Evolutionary conservation across 2,888 invertebrate genomes (phyloP).

Genomic region (Tuberolachnus salignus): DNA sequence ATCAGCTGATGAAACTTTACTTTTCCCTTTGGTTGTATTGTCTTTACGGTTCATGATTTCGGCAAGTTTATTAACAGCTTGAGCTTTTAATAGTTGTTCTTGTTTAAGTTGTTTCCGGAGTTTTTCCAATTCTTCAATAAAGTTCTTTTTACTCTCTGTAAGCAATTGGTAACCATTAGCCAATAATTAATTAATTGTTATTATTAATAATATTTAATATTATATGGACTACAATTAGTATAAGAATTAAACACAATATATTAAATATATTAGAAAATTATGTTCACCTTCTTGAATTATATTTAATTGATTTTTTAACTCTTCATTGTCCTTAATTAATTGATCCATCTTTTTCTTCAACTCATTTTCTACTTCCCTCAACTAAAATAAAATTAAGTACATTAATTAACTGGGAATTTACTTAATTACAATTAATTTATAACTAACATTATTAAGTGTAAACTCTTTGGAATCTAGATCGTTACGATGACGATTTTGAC

Average conservation of each 20-base stretch:
- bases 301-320: constrained; percentile 76
- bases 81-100: constrained; percentile 85
- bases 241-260: neutral
- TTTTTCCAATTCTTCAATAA: constrained; percentile 76
- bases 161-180: neutral
- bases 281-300: constrained; percentile 75
- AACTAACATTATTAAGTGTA: constrained; percentile 67
- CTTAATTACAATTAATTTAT: neutral
- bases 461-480: constrained; percentile 82
- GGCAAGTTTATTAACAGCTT: constrained; percentile 95
- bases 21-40: constrained; percentile 71
- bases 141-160: constrained; percentile 55
- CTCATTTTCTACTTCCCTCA: constrained; percentile 80
- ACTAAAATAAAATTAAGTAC: constrained; percentile 60
- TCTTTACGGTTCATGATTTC: constrained; percentile 96
- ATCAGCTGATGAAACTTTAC: constrained; percentile 79
- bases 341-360: constrained; percentile 72
- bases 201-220: neutral
- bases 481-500: constrained; percentile 80
- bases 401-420: neutral
- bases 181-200: neutral
- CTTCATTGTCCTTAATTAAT: constrained; percentile 78
- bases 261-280: neutral
- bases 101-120: constrained; percentile 83
- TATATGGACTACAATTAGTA: neutral